Base-by-base conservation (phyloP, 1,140 invertebrate species). In the Orius insidiosus region DNA sequence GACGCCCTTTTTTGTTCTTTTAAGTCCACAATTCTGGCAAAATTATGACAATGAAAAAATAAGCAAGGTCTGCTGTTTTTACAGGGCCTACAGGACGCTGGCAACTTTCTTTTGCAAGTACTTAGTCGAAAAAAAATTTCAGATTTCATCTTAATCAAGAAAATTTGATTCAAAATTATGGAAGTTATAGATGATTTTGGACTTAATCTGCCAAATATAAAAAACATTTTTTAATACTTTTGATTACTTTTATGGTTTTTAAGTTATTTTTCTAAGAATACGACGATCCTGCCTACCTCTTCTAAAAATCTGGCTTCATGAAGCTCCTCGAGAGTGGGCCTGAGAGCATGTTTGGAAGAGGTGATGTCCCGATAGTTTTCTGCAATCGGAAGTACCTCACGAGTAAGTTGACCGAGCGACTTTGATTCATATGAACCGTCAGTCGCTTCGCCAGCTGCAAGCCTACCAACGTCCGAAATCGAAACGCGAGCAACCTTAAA, bases 361-460 rank as follows among this genome's bases (percentile, higher is more conserved):
- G 24, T 24, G 30, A 71, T 57, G 57, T 74, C 71, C 38, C 71
- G 59, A 56, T 75, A 75, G 56, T 74, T 65, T 51, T 74, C 71
- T 32, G 67, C 56, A 43, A 69, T 60, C 6, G 72, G 72, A 3
- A 73, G 53, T 3, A 66, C 68, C 58, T 74, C 71, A 39, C 65
- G 55, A 1, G 70, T 72, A 47, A 72, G 64, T 52, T 66, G 63
- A 8, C 64, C 64, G 49, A 70, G 60, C 44, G 65, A 69, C 50
- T 68, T 68, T 47, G 64, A 55, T 52, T 24, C 24, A 7, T 24
- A 24, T 3, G 24, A 24, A 41, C 46, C 16, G 50, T 45, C 18
- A 45, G 33, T n/a, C 46, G 10, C 11, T 38, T 48, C 7, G 44
- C 40, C 9, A n/a, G 8, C 34, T 13, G 9, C 36, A 9, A 19